phyloP scores from a whole-genome alignment of 2,113 vertebrate genomes.

The Galemys pyrenaicus region DNA sequence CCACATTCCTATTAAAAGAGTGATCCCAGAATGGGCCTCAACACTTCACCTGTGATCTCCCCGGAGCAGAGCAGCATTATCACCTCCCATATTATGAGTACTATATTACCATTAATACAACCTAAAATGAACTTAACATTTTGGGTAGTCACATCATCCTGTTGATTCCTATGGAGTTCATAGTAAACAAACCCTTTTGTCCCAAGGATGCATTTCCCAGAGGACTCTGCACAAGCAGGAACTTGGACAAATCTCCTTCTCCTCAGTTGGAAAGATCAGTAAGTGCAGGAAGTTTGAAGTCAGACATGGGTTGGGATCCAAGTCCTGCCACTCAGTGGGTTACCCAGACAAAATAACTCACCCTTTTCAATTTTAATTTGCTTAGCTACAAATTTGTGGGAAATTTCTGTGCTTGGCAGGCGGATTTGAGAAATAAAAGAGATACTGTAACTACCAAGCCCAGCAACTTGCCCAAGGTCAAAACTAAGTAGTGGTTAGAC shows the following conservation, averaged over 20 bases:
- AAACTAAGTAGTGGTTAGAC: not conserved
- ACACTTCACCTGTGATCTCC: not conserved
- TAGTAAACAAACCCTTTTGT: not conserved
- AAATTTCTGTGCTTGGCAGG: not conserved
- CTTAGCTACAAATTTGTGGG: not conserved
- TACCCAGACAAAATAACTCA: not conserved
- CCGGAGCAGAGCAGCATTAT: not conserved
- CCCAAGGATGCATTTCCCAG: not conserved
- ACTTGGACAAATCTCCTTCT: not conserved
- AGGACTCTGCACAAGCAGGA: not conserved
- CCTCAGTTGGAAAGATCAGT: not conserved
- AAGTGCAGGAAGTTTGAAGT: not conserved
- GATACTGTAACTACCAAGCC: not conserved
- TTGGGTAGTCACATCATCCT: not conserved
- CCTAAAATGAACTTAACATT: not conserved
- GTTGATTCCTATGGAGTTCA: not conserved
- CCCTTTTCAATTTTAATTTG: constrained; percentile 6
- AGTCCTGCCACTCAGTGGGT: not conserved
- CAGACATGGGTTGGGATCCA: not conserved
- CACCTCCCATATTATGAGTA: not conserved
- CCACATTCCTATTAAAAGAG: not conserved
- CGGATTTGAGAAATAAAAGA: not conserved
- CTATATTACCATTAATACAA: not conserved
- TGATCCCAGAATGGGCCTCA: not conserved
- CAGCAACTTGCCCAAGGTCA: not conserved